Percentiles rank a stretch among this genome's conserved stretches.
Evolutionary conservation across 2,797 vertebrate genomes (phyloP).

Genomic region (Anisognathus igniventris): DNA sequence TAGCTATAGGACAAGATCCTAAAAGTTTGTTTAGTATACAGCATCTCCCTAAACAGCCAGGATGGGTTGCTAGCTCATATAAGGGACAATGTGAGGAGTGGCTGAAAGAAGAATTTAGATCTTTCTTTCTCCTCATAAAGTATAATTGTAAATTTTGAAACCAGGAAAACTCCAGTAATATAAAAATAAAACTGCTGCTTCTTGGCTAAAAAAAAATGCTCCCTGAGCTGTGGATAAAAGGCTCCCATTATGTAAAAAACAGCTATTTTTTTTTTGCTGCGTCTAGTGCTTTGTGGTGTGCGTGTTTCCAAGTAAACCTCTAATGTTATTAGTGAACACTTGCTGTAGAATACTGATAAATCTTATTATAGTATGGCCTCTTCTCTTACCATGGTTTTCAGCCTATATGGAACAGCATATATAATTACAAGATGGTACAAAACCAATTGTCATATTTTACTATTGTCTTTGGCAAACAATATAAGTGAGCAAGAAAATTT

Average conservation of each 20-base stretch:
- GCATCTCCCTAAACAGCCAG: neutral
- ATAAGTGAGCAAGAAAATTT: neutral
- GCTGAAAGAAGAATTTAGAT: neutral
- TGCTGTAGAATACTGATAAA: neutral
- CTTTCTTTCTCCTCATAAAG: neutral
- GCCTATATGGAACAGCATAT: neutral
- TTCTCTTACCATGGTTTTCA: neutral
- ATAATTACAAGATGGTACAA: neutral
- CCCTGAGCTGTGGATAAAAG: neutral
- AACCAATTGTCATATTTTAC: neutral
- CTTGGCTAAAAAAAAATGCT: neutral
- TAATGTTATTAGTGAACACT: neutral
- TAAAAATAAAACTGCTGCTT: neutral
- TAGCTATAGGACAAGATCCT: neutral
- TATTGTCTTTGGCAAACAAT: neutral
- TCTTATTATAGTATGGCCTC: neutral
- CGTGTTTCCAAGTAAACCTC: neutral
- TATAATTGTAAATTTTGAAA: neutral
- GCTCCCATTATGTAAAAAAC: neutral
- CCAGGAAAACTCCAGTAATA: neutral
- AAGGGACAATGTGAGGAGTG: neutral
- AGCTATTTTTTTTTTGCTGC: neutral
- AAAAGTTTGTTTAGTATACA: neutral
- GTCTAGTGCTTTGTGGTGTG: neutral
- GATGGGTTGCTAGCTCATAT: neutral